phyloP scores from a whole-genome alignment of 2,888 invertebrate genomes.

The Nomada goodeniana region DNA sequence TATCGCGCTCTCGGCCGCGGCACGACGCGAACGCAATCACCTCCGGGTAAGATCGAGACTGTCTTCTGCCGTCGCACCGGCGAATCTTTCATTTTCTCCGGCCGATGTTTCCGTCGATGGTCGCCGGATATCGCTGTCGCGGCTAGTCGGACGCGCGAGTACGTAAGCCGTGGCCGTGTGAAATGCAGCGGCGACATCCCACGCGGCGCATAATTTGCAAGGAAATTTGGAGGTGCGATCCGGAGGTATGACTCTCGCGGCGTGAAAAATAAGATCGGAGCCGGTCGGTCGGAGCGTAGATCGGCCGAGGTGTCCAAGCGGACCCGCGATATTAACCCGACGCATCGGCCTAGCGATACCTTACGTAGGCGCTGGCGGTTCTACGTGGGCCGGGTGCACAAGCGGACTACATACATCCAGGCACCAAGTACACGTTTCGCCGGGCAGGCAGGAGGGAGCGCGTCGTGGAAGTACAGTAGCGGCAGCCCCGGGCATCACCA shows the following conservation, averaged over 20 bases:
- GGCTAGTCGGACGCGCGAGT: too few relatives aligned
- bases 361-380: constrained; percentile 57
- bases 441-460: constrained; percentile 56
- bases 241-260: background rate
- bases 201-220: background rate
- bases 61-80: background rate
- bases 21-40: constrained; percentile 11
- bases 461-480: constrained; percentile 80
- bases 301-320: constrained; percentile 32
- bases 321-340: constrained; percentile 29
- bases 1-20: constrained; percentile 13
- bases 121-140: background rate
- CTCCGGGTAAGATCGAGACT: background rate
- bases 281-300: constrained; percentile 12
- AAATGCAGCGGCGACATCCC: too few relatives aligned
- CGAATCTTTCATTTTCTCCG: too few relatives aligned
- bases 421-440: constrained; percentile 64
- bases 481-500: constrained; percentile 80
- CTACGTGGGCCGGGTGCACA: constrained; percentile 58
- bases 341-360: constrained; percentile 38
- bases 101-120: background rate
- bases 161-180: too few relatives aligned
- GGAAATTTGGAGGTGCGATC: background rate
- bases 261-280: background rate
- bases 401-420: constrained; percentile 24